phyloP scores from a whole-genome alignment of 2,888 invertebrate species.

The Catocala sponsa region DNA sequence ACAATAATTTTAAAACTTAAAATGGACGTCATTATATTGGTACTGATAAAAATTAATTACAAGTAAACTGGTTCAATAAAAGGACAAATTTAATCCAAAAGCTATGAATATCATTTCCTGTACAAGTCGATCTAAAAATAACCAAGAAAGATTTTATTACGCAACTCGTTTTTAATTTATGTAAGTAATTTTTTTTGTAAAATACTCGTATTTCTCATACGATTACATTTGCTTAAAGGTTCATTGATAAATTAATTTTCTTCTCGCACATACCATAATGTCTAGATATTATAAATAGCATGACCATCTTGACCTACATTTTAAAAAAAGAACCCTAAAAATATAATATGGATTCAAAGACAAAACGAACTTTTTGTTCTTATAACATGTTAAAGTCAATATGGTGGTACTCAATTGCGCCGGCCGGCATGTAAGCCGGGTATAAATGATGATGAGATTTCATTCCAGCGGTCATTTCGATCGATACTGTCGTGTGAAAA shows the following conservation, averaged over 20 bases:
- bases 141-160: not conserved
- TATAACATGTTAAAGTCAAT: constrained; percentile 43
- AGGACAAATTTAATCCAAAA: not conserved
- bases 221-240: not conserved
- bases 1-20: too few relatives aligned
- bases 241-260: not conserved
- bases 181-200: not conserved
- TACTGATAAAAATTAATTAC: too few relatives aligned
- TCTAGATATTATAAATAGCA: not conserved
- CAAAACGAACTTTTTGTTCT: constrained; percentile 44
- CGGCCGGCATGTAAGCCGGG: constrained; percentile 28
- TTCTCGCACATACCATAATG: not conserved
- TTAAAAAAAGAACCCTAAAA: constrained; percentile 2
- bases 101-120: not conserved
- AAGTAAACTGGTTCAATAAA: not conserved
- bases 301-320: constrained; percentile 13
- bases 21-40: too few relatives aligned
- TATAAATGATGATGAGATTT: constrained; percentile 69
- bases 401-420: constrained; percentile 36
- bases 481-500: constrained; percentile 62
- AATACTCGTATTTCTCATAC: too few relatives aligned
- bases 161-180: constrained; percentile 8
- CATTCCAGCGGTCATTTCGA: constrained; percentile 67
- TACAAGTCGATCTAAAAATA: not conserved
- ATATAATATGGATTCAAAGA: not conserved